A percentile compares a stretch with the other conserved stretches of the same genome.
Conservation (phyloP, 2,113 vertebrate genomes). For the Petromus typicus region DNA sequence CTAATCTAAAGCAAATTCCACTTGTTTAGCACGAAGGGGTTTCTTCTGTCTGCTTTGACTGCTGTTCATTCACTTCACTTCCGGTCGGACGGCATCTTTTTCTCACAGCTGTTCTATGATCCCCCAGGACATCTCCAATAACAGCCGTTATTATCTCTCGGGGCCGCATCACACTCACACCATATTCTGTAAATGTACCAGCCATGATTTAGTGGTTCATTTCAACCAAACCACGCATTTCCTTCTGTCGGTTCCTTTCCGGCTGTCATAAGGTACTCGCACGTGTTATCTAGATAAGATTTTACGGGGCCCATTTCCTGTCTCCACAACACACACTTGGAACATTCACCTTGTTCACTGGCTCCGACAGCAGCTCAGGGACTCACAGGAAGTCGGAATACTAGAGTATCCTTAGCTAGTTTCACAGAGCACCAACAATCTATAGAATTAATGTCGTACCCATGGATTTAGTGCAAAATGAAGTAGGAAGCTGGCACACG, state of each 20-base stretch:
- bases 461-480: conserved; percentile 35
- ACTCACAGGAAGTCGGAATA: neutral
- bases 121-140: neutral
- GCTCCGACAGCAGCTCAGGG: neutral
- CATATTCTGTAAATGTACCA: neutral
- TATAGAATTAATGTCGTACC: neutral
- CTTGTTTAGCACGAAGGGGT: neutral
- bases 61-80: neutral
- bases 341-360: neutral
- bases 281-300: neutral
- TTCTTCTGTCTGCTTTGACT: neutral
- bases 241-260: neutral
- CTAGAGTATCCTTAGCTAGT: neutral
- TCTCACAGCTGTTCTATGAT: neutral
- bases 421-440: neutral
- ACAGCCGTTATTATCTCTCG: neutral
- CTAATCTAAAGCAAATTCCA: neutral
- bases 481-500: neutral
- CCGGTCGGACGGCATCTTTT: neutral
- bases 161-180: neutral
- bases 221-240: neutral
- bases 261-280: too few species aligned
- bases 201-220: neutral
- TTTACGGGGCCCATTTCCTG: neutral
- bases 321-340: neutral